phyloP scores from a whole-genome alignment of 2,797 vertebrate genomes.

The Ambastaia sidthimunki region DNA sequence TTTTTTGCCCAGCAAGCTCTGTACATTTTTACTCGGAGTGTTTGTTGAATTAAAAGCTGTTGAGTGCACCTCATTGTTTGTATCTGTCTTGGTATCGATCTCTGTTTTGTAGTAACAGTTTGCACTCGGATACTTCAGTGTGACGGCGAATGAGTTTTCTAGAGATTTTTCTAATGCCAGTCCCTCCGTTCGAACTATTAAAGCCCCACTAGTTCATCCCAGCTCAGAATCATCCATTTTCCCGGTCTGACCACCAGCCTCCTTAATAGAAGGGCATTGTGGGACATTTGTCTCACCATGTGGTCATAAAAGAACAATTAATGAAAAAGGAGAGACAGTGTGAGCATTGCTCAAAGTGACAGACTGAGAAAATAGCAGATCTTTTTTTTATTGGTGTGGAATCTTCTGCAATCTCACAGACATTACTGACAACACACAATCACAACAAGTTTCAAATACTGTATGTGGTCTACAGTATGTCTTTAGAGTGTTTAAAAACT shows the following conservation, averaged over 20 bases:
- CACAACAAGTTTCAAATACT: slow-evolving; percentile 4
- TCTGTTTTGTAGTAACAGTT: slow-evolving; percentile 55
- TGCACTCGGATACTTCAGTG: slow-evolving; percentile 44
- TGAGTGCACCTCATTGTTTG: slow-evolving; percentile 64
- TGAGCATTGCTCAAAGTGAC: slow-evolving; percentile 59
- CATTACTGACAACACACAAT: neutral
- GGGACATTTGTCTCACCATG: slow-evolving; percentile 53
- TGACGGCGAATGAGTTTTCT: slow-evolving; percentile 58
- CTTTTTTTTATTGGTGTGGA: slow-evolving; percentile 23
- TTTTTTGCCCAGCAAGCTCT: slow-evolving; percentile 34
- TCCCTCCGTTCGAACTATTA: slow-evolving; percentile 53
- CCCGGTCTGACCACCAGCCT: slow-evolving; percentile 28
- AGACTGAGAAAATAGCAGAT: slow-evolving; percentile 52
- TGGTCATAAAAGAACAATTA: slow-evolving; percentile 62
- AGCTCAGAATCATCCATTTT: slow-evolving; percentile 63
- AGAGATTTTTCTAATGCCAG: slow-evolving; percentile 50
- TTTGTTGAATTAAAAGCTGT: slow-evolving; percentile 66
- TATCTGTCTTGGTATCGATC: slow-evolving; percentile 48
- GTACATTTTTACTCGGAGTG: slow-evolving; percentile 52
- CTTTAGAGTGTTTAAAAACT: neutral
- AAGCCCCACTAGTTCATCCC: slow-evolving; percentile 31
- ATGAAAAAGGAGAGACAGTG: slow-evolving; percentile 46
- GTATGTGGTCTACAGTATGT: neutral
- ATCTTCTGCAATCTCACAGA: neutral
- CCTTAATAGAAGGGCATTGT: slow-evolving; percentile 58